Conservation (phyloP, 35 echinoderm and acorn worm genomes). For the Amphiura filiformis region DNA sequence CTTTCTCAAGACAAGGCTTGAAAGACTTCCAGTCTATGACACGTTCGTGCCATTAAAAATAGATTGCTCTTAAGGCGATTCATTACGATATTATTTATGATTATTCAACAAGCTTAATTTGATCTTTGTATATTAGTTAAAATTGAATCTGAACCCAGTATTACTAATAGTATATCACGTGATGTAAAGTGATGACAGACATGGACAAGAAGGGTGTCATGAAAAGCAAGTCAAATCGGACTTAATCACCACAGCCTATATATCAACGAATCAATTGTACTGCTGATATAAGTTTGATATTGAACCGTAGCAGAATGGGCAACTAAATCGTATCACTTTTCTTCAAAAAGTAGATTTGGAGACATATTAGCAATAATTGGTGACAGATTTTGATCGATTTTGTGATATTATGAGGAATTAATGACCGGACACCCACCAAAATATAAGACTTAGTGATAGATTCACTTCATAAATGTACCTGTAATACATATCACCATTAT, state of each 20-base stretch:
- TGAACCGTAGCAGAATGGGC: background rate
- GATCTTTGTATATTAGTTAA: background rate
- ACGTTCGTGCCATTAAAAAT: background rate
- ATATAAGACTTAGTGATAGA: background rate
- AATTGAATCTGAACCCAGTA: background rate
- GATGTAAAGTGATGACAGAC: background rate
- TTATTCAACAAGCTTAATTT: background rate
- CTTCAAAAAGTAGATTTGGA: background rate
- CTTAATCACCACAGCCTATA: background rate
- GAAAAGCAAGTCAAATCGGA: background rate
- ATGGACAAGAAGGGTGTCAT: background rate
- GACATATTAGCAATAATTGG: background rate
- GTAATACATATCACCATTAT: too few species aligned
- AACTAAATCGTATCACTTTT: background rate
- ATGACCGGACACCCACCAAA: background rate
- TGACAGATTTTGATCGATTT: conserved; percentile 1
- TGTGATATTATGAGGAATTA: conserved; percentile 3
- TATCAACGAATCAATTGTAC: background rate
- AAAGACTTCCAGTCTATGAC: background rate
- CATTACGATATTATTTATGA: background rate
- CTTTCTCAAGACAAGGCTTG: background rate
- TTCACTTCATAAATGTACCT: background rate
- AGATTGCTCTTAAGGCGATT: background rate
- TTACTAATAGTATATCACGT: background rate
- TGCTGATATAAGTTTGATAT: background rate